Evolutionary conservation across 2,797 vertebrate species (phyloP).

Genomic region (Sebastes glaucus): DNA sequence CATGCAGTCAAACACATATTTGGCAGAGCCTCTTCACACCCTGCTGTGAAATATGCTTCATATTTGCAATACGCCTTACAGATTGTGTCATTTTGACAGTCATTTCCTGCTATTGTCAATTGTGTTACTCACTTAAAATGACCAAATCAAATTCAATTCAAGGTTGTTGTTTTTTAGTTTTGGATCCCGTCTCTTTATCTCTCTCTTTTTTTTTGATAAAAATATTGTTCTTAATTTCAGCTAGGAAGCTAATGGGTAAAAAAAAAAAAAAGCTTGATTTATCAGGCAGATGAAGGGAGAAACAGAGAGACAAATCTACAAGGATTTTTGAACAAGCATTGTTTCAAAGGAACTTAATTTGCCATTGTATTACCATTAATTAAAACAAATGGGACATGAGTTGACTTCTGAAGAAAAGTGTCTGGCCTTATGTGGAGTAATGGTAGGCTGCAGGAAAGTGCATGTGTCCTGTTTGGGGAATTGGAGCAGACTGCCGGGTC

Average conservation of each 20-base stretch:
- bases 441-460: conserved; percentile 15
- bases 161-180: not conserved
- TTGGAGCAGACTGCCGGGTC: conserved; percentile 43
- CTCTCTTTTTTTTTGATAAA: not conserved
- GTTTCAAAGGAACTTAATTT: not conserved
- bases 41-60: not conserved
- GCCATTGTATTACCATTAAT: not conserved
- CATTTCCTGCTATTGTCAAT: not conserved
- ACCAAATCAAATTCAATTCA: not conserved
- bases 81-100: not conserved
- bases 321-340: not conserved
- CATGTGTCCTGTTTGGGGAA: conserved; percentile 56
- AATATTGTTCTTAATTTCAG: not conserved
- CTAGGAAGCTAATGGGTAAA: not conserved
- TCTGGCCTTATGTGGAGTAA: conserved; percentile 8
- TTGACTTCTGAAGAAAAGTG: not conserved
- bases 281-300: not conserved
- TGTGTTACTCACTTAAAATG: not conserved
- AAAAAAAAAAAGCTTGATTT: not conserved
- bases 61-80: not conserved
- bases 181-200: not conserved
- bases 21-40: not conserved
- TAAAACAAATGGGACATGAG: not conserved
- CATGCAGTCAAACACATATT: not conserved
- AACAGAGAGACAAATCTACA: not conserved